phyloP scores from a whole-genome alignment of 2,113 vertebrate genomes.

The Calidris pugnax region DNA sequence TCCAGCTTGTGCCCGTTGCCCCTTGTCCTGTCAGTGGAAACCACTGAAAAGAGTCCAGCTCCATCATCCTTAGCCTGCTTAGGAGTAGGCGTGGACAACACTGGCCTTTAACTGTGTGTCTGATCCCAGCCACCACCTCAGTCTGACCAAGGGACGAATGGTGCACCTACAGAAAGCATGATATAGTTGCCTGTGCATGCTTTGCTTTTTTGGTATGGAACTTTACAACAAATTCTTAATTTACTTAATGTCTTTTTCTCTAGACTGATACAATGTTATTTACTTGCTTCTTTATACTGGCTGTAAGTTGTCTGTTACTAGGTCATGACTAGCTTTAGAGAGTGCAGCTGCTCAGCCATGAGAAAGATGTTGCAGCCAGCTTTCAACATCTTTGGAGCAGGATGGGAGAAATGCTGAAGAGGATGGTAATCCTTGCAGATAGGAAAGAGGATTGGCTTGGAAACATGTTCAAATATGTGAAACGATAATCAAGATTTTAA shows the following conservation, averaged over 20 bases:
- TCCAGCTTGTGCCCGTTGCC: no score
- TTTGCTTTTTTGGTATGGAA: neutral
- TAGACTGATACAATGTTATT: neutral
- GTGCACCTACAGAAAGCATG: neutral
- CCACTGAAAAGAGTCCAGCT: no score
- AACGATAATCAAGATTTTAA: neutral
- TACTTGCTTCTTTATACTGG: neutral
- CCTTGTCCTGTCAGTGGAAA: no score
- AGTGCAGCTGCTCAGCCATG: neutral
- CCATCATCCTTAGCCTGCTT: neutral
- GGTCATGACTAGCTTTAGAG: neutral
- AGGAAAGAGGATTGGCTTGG: neutral
- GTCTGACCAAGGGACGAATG: neutral
- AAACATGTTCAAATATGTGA: neutral
- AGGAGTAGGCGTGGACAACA: neutral
- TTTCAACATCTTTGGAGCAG: neutral
- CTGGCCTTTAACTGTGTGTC: neutral
- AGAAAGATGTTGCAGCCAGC: neutral
- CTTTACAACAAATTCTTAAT: neutral
- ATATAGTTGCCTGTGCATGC: neutral
- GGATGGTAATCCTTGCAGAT: neutral
- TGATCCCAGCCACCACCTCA: neutral
- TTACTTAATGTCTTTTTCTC: neutral
- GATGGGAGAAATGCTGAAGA: neutral
- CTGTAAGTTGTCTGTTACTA: neutral